Evolutionary conservation across 2,888 invertebrate genomes (phyloP).

Genomic region (Lottia gigantea): DNA sequence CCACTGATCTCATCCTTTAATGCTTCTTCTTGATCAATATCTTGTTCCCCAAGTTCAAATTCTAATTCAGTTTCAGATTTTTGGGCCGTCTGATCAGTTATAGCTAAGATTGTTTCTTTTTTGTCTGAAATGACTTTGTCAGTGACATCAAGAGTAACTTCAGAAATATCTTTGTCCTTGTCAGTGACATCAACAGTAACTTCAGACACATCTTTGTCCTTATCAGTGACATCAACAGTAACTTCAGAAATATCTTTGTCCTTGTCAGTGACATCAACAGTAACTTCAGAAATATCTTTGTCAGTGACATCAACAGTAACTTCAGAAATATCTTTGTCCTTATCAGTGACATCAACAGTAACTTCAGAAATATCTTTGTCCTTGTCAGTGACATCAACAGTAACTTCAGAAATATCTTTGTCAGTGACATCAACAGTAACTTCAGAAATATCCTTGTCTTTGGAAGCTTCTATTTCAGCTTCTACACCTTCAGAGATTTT

Average conservation of each 20-base stretch:
- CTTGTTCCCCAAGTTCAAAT: too few species aligned
- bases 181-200: constrained; percentile 19
- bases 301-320: constrained; percentile 7
- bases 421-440: constrained; percentile 18
- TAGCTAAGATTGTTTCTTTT: not conserved
- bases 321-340: constrained; percentile 6
- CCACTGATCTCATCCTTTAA: too few species aligned
- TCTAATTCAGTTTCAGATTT: too few species aligned
- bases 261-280: constrained; percentile 8
- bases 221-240: constrained; percentile 6
- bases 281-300: constrained; percentile 12
- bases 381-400: constrained; percentile 11
- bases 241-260: constrained; percentile 10
- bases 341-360: constrained; percentile 3
- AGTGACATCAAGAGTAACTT: too few species aligned
- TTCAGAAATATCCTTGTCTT: constrained; percentile 14
- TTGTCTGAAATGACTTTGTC: constrained; percentile 12
- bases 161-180: constrained; percentile 13
- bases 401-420: constrained; percentile 21
- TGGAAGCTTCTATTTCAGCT: constrained; percentile 15
- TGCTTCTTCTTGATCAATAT: too few species aligned
- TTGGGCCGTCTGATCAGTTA: too few species aligned
- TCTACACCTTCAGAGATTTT: constrained; percentile 9
- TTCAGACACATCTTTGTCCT: constrained; percentile 14
- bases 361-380: constrained; percentile 19